phyloP scores from a whole-genome alignment of 2,797 vertebrate species.

The Moxostoma hubbsi region DNA sequence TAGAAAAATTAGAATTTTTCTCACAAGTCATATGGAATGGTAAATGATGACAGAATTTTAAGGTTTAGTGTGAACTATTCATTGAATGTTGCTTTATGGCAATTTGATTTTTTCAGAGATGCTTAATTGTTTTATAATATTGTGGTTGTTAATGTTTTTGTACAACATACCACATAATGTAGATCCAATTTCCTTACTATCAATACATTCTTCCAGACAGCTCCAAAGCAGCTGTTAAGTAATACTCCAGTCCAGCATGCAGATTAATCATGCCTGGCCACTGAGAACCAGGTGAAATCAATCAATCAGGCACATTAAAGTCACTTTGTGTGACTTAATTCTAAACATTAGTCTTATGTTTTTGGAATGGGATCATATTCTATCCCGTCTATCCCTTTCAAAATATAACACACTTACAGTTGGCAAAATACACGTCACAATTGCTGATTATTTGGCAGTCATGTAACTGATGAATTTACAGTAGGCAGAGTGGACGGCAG shows the following conservation, averaged over 20 bases:
- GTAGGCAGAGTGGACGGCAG: slow-evolving; percentile 69
- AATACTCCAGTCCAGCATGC: slow-evolving; percentile 24
- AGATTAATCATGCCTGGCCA: slow-evolving; percentile 43
- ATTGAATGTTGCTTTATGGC: no score
- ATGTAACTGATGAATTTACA: slow-evolving; percentile 67
- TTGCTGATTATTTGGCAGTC: slow-evolving; percentile 56
- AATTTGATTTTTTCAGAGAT: no score
- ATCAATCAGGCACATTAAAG: slow-evolving; percentile 64
- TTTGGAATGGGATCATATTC: no score
- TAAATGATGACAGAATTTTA: no score
- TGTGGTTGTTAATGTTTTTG: no score
- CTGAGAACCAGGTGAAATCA: slow-evolving; percentile 63
- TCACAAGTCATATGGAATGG: no score
- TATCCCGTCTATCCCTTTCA: no score
- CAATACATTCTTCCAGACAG: background rate
- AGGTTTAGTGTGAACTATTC: no score
- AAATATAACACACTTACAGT: slow-evolving; percentile 75
- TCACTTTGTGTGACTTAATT: slow-evolving; percentile 53
- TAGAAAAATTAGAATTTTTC: no score
- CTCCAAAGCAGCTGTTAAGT: background rate
- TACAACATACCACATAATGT: background rate
- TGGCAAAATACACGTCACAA: slow-evolving; percentile 77
- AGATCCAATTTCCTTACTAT: background rate
- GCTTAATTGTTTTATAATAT: no score
- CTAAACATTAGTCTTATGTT: no score